Evolutionary conservation across 2,797 vertebrate genomes (phyloP).

Genomic region (Dendrocincla tyrannina): DNA sequence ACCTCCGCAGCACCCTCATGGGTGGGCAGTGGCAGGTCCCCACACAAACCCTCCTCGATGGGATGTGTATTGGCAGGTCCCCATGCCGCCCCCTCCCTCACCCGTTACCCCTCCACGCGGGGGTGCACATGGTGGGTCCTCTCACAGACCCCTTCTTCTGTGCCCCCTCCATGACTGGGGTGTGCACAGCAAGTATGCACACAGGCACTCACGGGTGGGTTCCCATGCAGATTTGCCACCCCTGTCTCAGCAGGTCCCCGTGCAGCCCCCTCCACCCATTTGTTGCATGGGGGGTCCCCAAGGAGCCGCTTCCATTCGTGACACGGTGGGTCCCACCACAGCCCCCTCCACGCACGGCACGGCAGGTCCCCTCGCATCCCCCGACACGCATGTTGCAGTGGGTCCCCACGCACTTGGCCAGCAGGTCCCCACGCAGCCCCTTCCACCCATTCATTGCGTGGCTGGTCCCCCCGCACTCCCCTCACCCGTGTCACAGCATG

Average conservation of each 20-base stretch:
- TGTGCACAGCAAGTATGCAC: background rate
- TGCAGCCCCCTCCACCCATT: too few relatives aligned
- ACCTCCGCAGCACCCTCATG: background rate
- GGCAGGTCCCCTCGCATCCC: background rate
- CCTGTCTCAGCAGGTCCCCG: background rate
- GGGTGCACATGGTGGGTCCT: too few relatives aligned
- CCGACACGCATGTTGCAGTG: background rate
- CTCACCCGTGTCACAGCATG: background rate
- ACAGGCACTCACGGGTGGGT: background rate
- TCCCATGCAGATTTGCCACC: background rate
- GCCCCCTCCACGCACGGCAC: background rate
- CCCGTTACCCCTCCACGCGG: background rate
- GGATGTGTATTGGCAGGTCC: background rate
- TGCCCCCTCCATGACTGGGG: background rate
- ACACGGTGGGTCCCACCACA: background rate
- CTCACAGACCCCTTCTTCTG: background rate
- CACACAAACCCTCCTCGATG: background rate
- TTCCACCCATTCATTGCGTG: rapidly evolving
- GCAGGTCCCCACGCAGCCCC: background rate
- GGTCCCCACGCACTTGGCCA: background rate
- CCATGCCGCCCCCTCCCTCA: background rate
- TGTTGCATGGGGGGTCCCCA: rapidly evolving
- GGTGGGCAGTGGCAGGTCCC: background rate
- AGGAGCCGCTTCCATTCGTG: background rate
- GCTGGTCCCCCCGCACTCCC: background rate